Conservation (phyloP, 2,888 invertebrate species). For the Sinopyrophorus schimmeli region DNA sequence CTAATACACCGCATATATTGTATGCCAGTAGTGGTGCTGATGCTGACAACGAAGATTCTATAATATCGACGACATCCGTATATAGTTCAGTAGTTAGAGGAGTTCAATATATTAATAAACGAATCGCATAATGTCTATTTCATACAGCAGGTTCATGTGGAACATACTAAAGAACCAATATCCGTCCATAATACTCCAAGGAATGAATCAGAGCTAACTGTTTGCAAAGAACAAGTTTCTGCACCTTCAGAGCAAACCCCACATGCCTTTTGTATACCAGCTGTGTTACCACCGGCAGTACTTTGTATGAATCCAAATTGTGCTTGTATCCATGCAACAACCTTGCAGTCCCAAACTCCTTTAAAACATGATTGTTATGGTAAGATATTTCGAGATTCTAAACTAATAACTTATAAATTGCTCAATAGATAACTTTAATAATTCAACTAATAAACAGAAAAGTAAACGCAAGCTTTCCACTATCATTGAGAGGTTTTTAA, state of each 20-base stretch:
- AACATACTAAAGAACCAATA: too few species aligned
- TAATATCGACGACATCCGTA: slow-evolving; percentile 21
- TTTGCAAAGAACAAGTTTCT: too few species aligned
- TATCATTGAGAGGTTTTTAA: slow-evolving; percentile 12
- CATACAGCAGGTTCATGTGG: too few species aligned
- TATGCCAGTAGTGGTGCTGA: slow-evolving; percentile 25
- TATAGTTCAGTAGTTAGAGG: slow-evolving; percentile 24
- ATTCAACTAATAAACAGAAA: neutral
- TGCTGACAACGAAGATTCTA: slow-evolving; percentile 38
- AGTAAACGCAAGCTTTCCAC: slow-evolving; percentile 6
- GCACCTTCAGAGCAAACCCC: too few species aligned
- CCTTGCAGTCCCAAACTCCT: too few species aligned
- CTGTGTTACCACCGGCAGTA: slow-evolving; percentile 21
- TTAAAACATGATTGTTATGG: too few species aligned
- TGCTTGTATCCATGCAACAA: slow-evolving; percentile 21
- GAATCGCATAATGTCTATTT: too few species aligned
- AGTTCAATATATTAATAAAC: too few species aligned
- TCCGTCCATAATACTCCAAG: too few species aligned
- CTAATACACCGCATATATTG: slow-evolving; percentile 32
- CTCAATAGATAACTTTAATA: slow-evolving; percentile 1
- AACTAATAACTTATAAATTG: too few species aligned
- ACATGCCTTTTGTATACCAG: slow-evolving; percentile 23
- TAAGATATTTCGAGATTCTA: too few species aligned
- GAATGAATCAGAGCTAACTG: too few species aligned
- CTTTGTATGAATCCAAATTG: slow-evolving; percentile 26